Base-by-base conservation (phyloP, 1,140 invertebrate genomes). In the Triops cancriformis region DNA sequence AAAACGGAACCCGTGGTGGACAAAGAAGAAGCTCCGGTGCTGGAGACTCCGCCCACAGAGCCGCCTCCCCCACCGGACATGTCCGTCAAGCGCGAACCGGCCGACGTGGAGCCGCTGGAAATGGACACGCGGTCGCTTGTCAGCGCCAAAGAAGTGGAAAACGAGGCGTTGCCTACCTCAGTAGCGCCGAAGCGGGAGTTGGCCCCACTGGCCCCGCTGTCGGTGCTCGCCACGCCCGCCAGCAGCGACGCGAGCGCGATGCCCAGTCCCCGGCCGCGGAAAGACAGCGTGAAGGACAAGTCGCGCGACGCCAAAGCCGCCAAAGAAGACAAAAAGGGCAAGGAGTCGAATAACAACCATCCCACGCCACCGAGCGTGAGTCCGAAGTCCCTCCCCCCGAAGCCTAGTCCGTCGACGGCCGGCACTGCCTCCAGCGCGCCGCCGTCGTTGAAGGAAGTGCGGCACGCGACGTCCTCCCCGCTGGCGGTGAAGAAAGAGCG, bases 401-500 rank as follows among this genome's bases (percentile, higher is more conserved):
- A n/a, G 14, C 51, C 51, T 5, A 64, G 23, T n/a, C 51, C 51
- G 51, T n/a, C 51, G 51, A 64, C 51, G 5, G 10, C 51, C 51
- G 7, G 14, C 14, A 2, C 23, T 9, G 4, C 51, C 14, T 6
- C n/a, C 51, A 37, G n/a, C 51, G 23, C 23, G 14, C 51, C 51
- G 5, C 10, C 14, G 18, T 6, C 6, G 14, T 64, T 14, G 23
- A 64, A 64, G 23, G 51, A 64, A 64, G 14, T 14, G 51, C 51
- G 51, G 51, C 51, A 64, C 14, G 10, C 51, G 9, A 64, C 51
- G 5, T n/a, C 51, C 0, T 37, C 31, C 2, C 31, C 31, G 31
- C n/a, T 23, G 51, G 51, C 23, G 11, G 51, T 77, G 76, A 73
- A 79, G 31, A 76, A 76, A 43, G 74, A 76, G 27, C 41, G 73